Evolutionary conservation across 2,113 vertebrate genomes (phyloP), one percentile per base, ranked within the genome.

Genomic region (Onychorhynchus coronatus): DNA sequence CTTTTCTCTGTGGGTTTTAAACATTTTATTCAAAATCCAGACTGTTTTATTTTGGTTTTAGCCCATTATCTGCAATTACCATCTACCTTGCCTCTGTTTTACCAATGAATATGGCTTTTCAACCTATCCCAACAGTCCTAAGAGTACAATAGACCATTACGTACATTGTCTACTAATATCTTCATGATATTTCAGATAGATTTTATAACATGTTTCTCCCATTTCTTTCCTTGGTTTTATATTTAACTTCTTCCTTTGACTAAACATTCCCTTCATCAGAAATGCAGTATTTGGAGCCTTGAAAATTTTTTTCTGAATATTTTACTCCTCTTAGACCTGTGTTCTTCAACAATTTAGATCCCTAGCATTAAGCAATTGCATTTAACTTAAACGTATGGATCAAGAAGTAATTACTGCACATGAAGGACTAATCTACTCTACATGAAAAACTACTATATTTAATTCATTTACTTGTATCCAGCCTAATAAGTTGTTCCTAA

Each of bases 11-110:
- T 85, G 65, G 89, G 30, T 95, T 96, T 97, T 93, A 89, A 86
- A 95, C 67, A 91, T 95, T 96, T 92, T 93, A 93, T 95, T 97
- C 72, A 91, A 96, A 96, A 81, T 79, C 25, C 74, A 77, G 76
- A 82, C 74, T 89, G 33, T 85, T 95, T 93, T 68, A 95, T 93
- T 97, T 92, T 91, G n/a, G 71, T 80, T 79, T 89, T 87, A 78
- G 78, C 14, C 84, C 27, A 89, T 97, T 95, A 50, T 93, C 94
- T 89, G 75, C 84, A 59, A 76, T 94, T 87, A 95, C 73, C 28
- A 52, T 80, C 79, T 91, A 96, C 91, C 68, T 83, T 85, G 62
- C 50, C 41, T 91, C 71, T 74, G 24, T 86, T 89, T 94, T 89
- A 91, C 50, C 65, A 49, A 44, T 25, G 37, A 62, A 86, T 73